Conservation (phyloP, 2,113 vertebrate species). For the Phalacrocorax carbo region DNA sequence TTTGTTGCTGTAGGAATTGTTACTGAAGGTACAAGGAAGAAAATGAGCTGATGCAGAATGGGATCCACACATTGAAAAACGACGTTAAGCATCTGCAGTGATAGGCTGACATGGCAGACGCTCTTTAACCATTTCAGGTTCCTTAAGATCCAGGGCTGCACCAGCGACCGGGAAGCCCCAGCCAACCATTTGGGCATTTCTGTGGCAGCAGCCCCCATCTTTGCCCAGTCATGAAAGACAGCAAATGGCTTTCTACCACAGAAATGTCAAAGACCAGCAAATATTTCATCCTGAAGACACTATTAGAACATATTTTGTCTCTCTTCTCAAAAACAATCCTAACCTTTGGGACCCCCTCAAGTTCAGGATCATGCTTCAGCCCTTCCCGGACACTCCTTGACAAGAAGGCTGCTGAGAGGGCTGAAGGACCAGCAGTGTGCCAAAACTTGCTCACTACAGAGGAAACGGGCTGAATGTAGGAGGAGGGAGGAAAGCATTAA, state of each 20-base stretch:
- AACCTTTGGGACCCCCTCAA: neutral
- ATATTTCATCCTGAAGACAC: neutral
- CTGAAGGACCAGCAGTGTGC: neutral
- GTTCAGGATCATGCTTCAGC: neutral
- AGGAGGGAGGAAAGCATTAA: neutral
- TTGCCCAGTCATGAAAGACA: neutral
- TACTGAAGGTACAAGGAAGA: slow-evolving; percentile 50
- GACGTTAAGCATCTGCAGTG: neutral
- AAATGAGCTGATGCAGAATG: slow-evolving; percentile 51
- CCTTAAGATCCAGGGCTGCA: neutral
- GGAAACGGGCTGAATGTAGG: neutral
- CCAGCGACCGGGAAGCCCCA: neutral
- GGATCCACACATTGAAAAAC: slow-evolving; percentile 23
- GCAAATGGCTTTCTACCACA: neutral
- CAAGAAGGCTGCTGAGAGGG: neutral
- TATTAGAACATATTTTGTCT: neutral
- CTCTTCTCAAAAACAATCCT: slow-evolving; percentile 34
- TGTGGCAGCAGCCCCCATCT: neutral
- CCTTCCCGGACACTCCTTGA: neutral
- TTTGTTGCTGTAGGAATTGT: slow-evolving; percentile 57
- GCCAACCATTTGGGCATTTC: neutral
- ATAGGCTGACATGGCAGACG: slow-evolving; percentile 47
- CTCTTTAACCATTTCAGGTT: slow-evolving; percentile 52
- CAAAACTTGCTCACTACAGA: neutral
- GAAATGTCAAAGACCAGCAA: slow-evolving; percentile 15